phyloP scores from a whole-genome alignment of 64 coral and sea anemone species.

The Stichodactyla helianthus region DNA sequence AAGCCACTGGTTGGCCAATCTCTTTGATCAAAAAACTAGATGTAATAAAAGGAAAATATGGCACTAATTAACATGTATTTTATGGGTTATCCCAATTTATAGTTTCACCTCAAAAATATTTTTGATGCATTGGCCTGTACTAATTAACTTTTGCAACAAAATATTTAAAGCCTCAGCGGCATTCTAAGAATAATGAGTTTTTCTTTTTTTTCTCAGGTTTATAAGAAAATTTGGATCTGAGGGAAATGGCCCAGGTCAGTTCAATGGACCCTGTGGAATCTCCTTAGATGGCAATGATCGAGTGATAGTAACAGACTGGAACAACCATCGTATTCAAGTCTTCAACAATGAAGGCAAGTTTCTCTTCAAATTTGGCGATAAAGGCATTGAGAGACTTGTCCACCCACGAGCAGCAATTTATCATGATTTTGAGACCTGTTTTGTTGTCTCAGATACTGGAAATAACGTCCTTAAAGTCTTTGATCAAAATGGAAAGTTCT shows the following conservation, averaged over 20 bases:
- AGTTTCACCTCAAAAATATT: too few species aligned
- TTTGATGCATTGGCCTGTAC: too few species aligned
- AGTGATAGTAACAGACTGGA: conserved; percentile 86
- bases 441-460: conserved; percentile 91
- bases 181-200: background rate
- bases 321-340: conserved; percentile 84
- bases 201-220: conserved; percentile 14
- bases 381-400: conserved; percentile 48
- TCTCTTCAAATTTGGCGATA: conserved; percentile 76
- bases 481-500: conserved; percentile 56
- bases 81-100: too few species aligned
- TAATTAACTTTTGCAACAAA: too few species aligned
- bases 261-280: conserved; percentile 81
- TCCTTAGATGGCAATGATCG: conserved; percentile 60
- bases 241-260: conserved; percentile 70
- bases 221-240: conserved; percentile 62
- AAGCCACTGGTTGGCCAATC: too few species aligned
- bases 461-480: conserved; percentile 90
- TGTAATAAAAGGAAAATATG: too few species aligned
- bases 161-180: too few species aligned
- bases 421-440: conserved; percentile 45
- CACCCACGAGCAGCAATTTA: conserved; percentile 72
- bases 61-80: too few species aligned
- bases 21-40: too few species aligned
- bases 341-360: conserved; percentile 71